Evolutionary conservation across 2,888 invertebrate genomes (phyloP).

Genomic region (Caenorhabditis sulstoni): DNA sequence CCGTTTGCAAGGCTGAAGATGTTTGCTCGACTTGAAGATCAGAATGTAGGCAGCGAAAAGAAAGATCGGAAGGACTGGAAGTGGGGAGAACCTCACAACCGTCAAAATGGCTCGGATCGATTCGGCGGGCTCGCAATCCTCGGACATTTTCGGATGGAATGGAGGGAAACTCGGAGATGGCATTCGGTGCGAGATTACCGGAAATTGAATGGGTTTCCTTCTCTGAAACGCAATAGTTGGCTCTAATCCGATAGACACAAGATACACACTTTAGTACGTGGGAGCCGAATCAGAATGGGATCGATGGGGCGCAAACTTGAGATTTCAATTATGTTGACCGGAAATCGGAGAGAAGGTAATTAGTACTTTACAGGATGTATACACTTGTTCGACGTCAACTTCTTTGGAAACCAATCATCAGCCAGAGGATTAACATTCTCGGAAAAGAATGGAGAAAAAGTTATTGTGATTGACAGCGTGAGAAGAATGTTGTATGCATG

Average conservation of each 20-base stretch:
- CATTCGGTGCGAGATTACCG: neutral
- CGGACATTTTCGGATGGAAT: constrained; percentile 9
- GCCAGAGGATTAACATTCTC: too few relatives aligned
- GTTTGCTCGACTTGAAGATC: constrained; percentile 37
- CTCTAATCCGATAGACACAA: neutral
- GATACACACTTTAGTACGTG: neutral
- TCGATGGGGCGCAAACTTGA: too few relatives aligned
- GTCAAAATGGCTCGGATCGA: constrained; percentile 17
- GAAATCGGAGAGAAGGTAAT: neutral
- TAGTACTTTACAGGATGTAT: too few relatives aligned
- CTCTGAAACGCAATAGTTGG: neutral
- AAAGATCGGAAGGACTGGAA: constrained; percentile 16
- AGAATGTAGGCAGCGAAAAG: constrained; percentile 40
- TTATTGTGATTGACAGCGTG: constrained; percentile 1
- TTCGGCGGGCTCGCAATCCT: constrained; percentile 23
- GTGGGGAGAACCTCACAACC: constrained; percentile 25
- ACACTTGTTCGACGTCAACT: neutral
- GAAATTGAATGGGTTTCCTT: constrained; percentile 10
- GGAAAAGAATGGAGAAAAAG: neutral
- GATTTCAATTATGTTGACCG: too few relatives aligned
- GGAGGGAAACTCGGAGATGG: neutral
- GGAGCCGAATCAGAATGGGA: neutral
- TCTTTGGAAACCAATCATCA: neutral
- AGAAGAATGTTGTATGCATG: neutral
- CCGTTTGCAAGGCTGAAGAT: constrained; percentile 32